Percentiles rank a stretch among this genome's conserved stretches.
Conservation (phyloP, 2,113 vertebrate genomes). For the Heloderma charlesbogerti region DNA sequence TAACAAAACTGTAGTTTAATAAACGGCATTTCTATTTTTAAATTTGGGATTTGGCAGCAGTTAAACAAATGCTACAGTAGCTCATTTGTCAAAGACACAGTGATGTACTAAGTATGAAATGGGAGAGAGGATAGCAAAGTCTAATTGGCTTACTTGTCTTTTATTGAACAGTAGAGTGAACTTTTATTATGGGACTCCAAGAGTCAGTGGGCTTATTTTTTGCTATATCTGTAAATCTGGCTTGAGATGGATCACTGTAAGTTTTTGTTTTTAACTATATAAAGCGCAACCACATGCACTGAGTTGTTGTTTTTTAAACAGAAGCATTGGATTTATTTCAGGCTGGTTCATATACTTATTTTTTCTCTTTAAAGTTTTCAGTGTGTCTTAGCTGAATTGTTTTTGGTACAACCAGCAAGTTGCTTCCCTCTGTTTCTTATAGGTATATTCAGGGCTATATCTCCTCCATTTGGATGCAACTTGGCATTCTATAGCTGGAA, state of each 20-base stretch:
- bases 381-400: neutral
- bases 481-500: neutral
- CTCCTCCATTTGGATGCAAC: neutral
- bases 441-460: neutral
- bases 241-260: neutral
- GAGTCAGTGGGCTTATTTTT: neutral
- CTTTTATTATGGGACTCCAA: neutral
- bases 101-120: constrained; percentile 50
- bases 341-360: neutral
- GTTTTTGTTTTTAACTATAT: neutral
- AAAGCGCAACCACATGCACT: neutral
- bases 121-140: constrained; percentile 35
- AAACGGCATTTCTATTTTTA: constrained; percentile 51
- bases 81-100: constrained; percentile 55
- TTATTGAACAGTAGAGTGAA: constrained; percentile 44
- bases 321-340: neutral
- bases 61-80: constrained; percentile 41
- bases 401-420: neutral
- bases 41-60: constrained; percentile 50
- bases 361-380: neutral
- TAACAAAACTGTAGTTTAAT: constrained; percentile 33
- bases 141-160: neutral
- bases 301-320: neutral
- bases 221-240: neutral
- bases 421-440: neutral